A percentile compares a stretch with the other conserved stretches of the same genome.
phyloP scores from a whole-genome alignment of 2,888 invertebrate genomes.

The Mythimna impura region DNA sequence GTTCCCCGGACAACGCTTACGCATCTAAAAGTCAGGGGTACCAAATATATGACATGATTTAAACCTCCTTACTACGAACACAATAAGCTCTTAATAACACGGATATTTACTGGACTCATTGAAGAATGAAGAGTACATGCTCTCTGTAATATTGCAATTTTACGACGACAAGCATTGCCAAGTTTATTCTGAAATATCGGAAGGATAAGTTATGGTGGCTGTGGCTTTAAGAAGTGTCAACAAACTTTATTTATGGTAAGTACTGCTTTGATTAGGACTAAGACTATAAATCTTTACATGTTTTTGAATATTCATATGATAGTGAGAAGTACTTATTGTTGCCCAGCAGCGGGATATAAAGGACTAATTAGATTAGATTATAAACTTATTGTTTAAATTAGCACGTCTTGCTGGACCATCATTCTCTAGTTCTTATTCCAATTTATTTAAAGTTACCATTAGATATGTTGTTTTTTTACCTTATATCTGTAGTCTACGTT shows the following conservation, averaged over 20 bases:
- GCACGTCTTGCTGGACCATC: no score
- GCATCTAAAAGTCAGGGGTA: conserved; percentile 44
- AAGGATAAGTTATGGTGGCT: conserved; percentile 9
- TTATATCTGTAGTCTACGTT: not conserved
- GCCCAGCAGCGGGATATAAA: no score
- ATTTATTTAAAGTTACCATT: no score
- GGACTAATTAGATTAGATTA: no score
- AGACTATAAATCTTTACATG: not conserved
- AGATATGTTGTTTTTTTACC: no score
- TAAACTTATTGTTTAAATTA: no score
- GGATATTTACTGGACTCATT: conserved; percentile 7
- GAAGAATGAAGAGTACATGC: not conserved
- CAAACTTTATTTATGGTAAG: conserved; percentile 10
- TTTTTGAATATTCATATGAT: conserved; percentile 5
- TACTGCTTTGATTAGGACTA: conserved; percentile 2
- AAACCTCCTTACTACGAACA: conserved; percentile 19
- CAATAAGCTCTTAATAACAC: conserved; percentile 5
- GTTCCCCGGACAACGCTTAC: not conserved
- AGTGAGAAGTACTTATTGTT: not conserved
- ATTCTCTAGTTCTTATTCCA: no score
- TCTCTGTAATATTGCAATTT: conserved; percentile 24
- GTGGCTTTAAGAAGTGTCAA: conserved; percentile 2
- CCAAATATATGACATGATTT: conserved; percentile 48
- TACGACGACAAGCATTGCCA: conserved; percentile 8
- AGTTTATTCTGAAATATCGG: conserved; percentile 19